Base-by-base conservation (phyloP, 1,140 invertebrate species). In the Idris sp. region DNA sequence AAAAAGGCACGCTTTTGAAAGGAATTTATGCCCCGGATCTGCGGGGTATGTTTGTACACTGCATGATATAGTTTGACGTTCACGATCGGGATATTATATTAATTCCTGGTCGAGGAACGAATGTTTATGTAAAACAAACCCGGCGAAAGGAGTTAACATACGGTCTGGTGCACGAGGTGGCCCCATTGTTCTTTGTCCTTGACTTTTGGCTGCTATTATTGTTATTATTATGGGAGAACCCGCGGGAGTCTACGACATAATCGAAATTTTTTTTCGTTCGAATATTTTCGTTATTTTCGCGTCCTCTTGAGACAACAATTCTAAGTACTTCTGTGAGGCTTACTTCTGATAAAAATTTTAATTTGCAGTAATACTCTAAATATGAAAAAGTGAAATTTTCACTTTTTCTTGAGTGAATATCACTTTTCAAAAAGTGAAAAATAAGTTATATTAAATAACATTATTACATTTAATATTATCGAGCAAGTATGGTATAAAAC, bases 81-180 rank as follows among this genome's bases (percentile, higher is more conserved):
- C 53, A 35, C 53, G 35, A 36, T 46, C 38, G 15, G 46, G 19
- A 46, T 36, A 43, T 68, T 68, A 59, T 53, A 69, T 61, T 71
- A 61, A 61, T 61, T 71, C 65, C 40, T 25, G 33, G 18, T 1
- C 49, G 28, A 44, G 38, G 19, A 14, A 59, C 33, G 46, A 71
- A 59, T 71, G 67, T 71, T 71, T 71, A 71, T 71, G 67, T 54
- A 54, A 71, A 71, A 61, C 56, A 61, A 53, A n/a, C 33, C 31
- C 16, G 31, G 33, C 33, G 46, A 53, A 46, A 61, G 35, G 40
- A 40, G 36, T 54, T 69, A 69, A 69, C 65, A 22, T 71, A 61
- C 67, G 54, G 54, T 48, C 54, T 19, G 36, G 31, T 51, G 15
- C 46, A 61, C 33, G 33, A 71, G 40, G 40, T n/a, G 56, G 43